Conservation (phyloP, 2,113 vertebrate genomes). For the Misgurnus anguillicaudatus region DNA sequence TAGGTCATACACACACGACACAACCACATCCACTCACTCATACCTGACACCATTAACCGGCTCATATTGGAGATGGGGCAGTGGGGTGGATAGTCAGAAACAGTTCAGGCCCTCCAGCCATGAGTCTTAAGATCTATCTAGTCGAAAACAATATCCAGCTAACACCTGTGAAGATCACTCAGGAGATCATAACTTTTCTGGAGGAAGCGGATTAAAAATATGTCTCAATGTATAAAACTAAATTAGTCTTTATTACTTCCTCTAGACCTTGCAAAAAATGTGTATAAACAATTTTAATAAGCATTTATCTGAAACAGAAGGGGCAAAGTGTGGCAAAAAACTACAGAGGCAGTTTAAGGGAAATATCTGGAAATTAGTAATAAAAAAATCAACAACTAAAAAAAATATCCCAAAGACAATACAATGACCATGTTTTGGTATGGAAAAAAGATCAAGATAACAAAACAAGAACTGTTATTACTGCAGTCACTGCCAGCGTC, state of each 20-base stretch:
- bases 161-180: slow-evolving; percentile 1
- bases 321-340: not conserved
- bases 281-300: not conserved
- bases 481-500: not conserved
- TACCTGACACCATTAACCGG: slow-evolving; percentile 34
- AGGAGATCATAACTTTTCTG: not conserved
- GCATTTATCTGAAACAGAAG: not conserved
- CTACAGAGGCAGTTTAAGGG: not conserved
- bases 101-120: slow-evolving; percentile 26
- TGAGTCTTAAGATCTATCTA: not conserved
- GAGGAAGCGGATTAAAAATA: slow-evolving; percentile 4
- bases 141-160: not conserved
- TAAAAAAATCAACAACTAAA: not conserved
- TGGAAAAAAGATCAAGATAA: not conserved
- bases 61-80: slow-evolving; percentile 4
- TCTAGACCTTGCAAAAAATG: not conserved
- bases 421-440: not conserved
- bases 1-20: slow-evolving; percentile 61
- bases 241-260: slow-evolving; percentile 1
- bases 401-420: not conserved
- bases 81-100: slow-evolving; percentile 10
- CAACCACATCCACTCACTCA: slow-evolving; percentile 6
- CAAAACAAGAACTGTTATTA: not conserved
- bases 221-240: not conserved
- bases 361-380: not conserved